Percentiles rank a stretch among this genome's conserved stretches.
Evolutionary conservation across 1,140 invertebrate genomes (phyloP).

Genomic region (Metopolophium dirhodum): DNA sequence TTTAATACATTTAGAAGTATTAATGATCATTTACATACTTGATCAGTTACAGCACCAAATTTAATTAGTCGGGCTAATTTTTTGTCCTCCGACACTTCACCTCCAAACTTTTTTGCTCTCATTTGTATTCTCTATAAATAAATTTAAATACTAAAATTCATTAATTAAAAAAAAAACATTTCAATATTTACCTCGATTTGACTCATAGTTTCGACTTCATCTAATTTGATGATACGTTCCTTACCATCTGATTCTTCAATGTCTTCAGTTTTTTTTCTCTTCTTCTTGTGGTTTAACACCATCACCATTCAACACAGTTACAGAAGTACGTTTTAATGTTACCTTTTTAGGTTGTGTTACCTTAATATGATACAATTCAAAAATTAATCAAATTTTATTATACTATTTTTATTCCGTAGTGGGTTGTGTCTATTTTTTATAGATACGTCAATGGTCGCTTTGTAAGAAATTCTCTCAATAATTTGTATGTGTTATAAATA

Average conservation of each 20-base stretch:
- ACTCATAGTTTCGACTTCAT: conserved; percentile 41
- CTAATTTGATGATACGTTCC: conserved; percentile 46
- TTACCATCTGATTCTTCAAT: neutral
- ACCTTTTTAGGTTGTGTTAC: conserved; percentile 46
- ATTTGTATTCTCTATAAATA: conserved; percentile 45
- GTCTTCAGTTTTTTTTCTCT: conserved; percentile 19
- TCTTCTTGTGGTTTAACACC: conserved; percentile 11
- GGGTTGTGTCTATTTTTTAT: neutral
- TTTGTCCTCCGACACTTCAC: conserved; percentile 23
- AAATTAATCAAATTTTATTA: neutral
- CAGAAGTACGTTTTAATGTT: conserved; percentile 44
- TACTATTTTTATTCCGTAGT: neutral
- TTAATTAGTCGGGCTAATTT: conserved; percentile 49
- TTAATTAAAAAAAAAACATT: neutral
- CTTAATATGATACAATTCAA: neutral
- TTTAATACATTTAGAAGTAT: neutral
- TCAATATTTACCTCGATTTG: conserved; percentile 34
- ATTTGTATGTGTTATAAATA: neutral
- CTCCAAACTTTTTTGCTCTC: conserved; percentile 47
- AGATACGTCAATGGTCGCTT: neutral
- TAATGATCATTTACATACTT: conserved; percentile 34
- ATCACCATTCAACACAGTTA: conserved; percentile 44
- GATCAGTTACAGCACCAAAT: conserved; percentile 53
- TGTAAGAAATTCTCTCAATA: neutral
- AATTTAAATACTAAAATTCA: neutral